Percentiles rank a stretch among this genome's conserved stretches.
These are phyloP conservation scores for Drosophila paramelanica DNA, from an alignment of 2,888 invertebrate genomes.

Conservation along the genomic window DNA sequence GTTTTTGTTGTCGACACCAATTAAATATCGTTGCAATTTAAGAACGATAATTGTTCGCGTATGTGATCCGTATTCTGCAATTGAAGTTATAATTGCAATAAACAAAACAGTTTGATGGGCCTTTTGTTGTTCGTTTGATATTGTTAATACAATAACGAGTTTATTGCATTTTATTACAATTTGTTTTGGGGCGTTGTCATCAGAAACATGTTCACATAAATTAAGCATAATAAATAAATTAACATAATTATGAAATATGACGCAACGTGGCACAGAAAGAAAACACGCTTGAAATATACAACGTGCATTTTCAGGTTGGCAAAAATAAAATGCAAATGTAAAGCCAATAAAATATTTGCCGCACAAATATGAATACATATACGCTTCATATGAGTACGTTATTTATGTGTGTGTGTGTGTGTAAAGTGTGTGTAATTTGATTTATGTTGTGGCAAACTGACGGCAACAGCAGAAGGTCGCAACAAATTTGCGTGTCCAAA, in stretches of 20 bases:
- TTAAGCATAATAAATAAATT: conserved; percentile 70
- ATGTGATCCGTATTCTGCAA: not conserved
- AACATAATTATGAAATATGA: conserved; percentile 66
- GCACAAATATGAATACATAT: conserved; percentile 11
- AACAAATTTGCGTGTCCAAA: conserved; percentile 68
- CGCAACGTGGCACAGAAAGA: conserved; percentile 2
- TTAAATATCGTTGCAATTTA: not conserved
- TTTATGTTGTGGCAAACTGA: conserved; percentile 67
- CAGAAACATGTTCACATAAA: conserved; percentile 64
- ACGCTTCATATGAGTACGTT: conserved; percentile 4
- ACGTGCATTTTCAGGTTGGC: conserved; percentile 34
- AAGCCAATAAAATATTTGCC: conserved; percentile 62
- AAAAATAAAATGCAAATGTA: conserved; percentile 62
- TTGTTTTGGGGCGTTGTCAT: conserved; percentile 32
- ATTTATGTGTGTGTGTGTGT: conserved; percentile 20
- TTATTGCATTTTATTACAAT: conserved; percentile 47
- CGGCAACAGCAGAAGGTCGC: conserved; percentile 48
- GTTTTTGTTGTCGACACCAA: not conserved
- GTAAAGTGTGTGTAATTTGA: conserved; percentile 51
- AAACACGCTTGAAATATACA: conserved; percentile 21
- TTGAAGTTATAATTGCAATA: not conserved
- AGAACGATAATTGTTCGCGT: not conserved
- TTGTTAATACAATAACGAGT: conserved; percentile 23
- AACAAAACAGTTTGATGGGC: conserved; percentile 15
- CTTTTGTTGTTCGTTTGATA: conserved; percentile 16